Conservation (phyloP, 2,113 vertebrate genomes). For the Strix uralensis region DNA sequence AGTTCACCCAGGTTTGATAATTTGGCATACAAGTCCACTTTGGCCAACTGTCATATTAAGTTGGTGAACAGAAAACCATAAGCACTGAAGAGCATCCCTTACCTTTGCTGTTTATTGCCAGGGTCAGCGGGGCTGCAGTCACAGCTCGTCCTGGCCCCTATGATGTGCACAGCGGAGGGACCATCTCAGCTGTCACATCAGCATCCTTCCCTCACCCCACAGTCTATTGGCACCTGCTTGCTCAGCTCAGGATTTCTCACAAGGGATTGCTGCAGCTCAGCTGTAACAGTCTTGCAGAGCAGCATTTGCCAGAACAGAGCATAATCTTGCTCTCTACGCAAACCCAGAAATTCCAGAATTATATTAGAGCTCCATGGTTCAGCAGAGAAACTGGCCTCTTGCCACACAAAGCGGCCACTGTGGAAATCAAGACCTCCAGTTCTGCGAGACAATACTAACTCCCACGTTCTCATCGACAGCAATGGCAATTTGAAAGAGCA, state of each 20-base stretch:
- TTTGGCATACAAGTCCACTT: background rate
- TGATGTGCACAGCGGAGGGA: fast-evolving
- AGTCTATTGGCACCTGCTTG: fast-evolving
- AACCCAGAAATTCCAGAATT: background rate
- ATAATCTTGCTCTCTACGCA: background rate
- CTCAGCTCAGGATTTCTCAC: background rate
- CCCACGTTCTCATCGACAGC: background rate
- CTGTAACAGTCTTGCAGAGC: background rate
- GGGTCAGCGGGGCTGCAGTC: background rate
- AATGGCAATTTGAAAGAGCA: background rate
- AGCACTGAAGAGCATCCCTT: background rate
- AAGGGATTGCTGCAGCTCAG: background rate
- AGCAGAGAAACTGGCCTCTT: background rate
- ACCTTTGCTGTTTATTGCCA: background rate
- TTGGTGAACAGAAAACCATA: background rate
- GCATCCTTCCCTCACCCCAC: background rate
- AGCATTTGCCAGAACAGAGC: background rate
- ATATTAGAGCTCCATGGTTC: background rate
- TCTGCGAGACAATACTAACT: background rate
- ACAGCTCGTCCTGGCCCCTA: fast-evolving
- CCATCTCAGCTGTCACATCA: fast-evolving
- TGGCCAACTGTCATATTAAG: fast-evolving
- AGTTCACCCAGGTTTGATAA: background rate
- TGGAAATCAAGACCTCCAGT: background rate
- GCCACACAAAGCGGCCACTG: background rate